These are phyloP conservation scores for Drosophila antonietae DNA, from an alignment of 2,888 invertebrate species.

Conservation along the genomic window DNA sequence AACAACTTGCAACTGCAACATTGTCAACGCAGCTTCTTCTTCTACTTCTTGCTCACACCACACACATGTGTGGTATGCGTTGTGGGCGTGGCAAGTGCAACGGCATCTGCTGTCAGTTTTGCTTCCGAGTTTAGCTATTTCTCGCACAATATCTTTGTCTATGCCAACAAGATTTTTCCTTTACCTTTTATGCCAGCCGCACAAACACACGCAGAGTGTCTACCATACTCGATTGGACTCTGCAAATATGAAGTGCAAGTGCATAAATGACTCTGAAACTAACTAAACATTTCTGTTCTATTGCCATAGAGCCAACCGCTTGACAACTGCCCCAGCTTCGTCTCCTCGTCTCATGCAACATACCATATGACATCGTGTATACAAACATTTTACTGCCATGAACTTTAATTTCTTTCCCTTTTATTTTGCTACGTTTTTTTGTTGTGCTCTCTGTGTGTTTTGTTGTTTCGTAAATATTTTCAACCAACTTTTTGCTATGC, in stretches of 20 bases:
- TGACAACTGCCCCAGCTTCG: constrained; percentile 11
- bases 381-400: constrained; percentile 31
- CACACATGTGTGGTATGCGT: not conserved
- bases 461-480: constrained; percentile 43
- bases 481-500: constrained; percentile 61
- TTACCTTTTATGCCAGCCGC: constrained; percentile 1
- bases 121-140: constrained; percentile 10
- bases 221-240: constrained; percentile 8
- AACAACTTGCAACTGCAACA: constrained; percentile 30
- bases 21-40: constrained; percentile 37
- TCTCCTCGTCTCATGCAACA: constrained; percentile 13
- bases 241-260: constrained; percentile 55
- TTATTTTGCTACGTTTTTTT: not conserved
- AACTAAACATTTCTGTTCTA: constrained; percentile 39
- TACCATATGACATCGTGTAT: constrained; percentile 31
- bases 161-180: not conserved
- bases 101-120: constrained; percentile 26
- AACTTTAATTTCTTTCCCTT: constrained; percentile 55
- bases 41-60: not conserved
- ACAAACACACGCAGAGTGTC: not conserved
- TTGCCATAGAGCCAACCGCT: constrained; percentile 25
- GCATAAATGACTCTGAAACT: constrained; percentile 36
- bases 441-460: not conserved
- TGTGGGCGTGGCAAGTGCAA: constrained; percentile 29
- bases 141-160: constrained; percentile 4